Conservation (phyloP, 2,797 vertebrate genomes). For the Acrossocheilus wenchowensis region DNA sequence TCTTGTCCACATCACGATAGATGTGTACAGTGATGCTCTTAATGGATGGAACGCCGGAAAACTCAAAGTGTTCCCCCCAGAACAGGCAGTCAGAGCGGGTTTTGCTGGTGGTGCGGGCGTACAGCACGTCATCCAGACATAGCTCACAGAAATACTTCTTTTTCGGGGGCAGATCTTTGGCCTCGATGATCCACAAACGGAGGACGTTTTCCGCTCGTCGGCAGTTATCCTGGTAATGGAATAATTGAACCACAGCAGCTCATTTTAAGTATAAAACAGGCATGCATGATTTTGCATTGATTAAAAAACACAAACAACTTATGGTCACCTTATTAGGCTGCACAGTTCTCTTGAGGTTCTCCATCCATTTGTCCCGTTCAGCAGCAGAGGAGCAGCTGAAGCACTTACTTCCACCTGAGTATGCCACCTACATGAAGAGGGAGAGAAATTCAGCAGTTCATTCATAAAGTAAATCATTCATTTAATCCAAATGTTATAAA, state of each 20-base stretch:
- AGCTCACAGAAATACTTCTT: slow-evolving; percentile 98
- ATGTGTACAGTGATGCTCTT: slow-evolving; percentile 93
- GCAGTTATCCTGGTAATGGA: slow-evolving; percentile 87
- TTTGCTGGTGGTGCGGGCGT: slow-evolving; percentile 96
- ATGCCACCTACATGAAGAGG: slow-evolving; percentile 83
- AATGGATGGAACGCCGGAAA: slow-evolving; percentile 84
- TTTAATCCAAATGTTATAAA: not conserved
- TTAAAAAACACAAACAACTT: slow-evolving; percentile 47
- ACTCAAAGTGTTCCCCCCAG: slow-evolving; percentile 97
- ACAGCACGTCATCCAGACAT: slow-evolving; percentile 94
- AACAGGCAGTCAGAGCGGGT: slow-evolving; percentile 91
- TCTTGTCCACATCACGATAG: slow-evolving; percentile 94
- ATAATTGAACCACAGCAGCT: slow-evolving; percentile 9
- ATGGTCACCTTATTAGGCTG: slow-evolving; percentile 92
- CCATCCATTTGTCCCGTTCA: slow-evolving; percentile 98
- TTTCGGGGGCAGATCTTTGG: slow-evolving; percentile 93
- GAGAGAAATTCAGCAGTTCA: not conserved
- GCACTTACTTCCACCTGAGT: slow-evolving; percentile 92
- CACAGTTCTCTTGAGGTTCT: slow-evolving; percentile 91
- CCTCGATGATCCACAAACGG: slow-evolving; percentile 96
- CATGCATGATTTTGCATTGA: not conserved
- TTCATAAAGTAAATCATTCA: not conserved
- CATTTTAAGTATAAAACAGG: not conserved
- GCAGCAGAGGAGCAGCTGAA: slow-evolving; percentile 93
- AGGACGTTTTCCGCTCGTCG: slow-evolving; percentile 90